Evolutionary conservation across 2,888 invertebrate species (phyloP).

Genomic region (Tromatobia lineatoria): DNA sequence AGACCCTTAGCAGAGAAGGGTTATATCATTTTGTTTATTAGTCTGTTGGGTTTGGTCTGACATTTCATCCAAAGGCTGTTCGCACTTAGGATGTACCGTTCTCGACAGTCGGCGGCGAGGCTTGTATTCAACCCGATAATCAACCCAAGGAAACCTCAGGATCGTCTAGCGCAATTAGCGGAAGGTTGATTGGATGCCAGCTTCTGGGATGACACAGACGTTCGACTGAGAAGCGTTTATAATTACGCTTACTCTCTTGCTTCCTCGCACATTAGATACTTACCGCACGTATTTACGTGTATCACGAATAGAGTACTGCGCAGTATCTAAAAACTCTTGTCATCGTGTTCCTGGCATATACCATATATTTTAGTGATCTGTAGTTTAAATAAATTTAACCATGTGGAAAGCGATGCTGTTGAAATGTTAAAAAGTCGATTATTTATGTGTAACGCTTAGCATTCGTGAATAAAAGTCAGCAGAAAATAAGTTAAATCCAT

Average conservation of each 20-base stretch:
- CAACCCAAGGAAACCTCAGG: constrained; percentile 66
- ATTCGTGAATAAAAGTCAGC: too few relatives aligned
- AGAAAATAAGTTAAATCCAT: too few relatives aligned
- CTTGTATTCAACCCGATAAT: constrained; percentile 61
- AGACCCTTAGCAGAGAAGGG: background rate
- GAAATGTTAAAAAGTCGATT: too few relatives aligned
- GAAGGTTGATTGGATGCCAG: constrained; percentile 69
- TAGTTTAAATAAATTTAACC: background rate
- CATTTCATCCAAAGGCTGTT: constrained; percentile 10
- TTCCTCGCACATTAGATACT: constrained; percentile 6
- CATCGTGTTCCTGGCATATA: background rate
- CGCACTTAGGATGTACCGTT: background rate
- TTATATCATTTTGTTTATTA: constrained; percentile 28
- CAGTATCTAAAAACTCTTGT: background rate
- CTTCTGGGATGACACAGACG: constrained; percentile 46
- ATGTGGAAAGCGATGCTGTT: background rate
- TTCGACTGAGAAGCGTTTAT: constrained; percentile 34
- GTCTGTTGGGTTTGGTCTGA: constrained; percentile 1
- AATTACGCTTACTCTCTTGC: constrained; percentile 39
- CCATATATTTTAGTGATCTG: background rate
- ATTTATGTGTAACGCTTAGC: too few relatives aligned
- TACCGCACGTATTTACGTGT: constrained; percentile 42
- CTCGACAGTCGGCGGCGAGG: constrained; percentile 24
- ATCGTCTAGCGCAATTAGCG: constrained; percentile 68
- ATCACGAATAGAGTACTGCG: constrained; percentile 4